A percentile compares a stretch with the other conserved stretches of the same genome.
These are phyloP conservation scores for Stratiomys singularior DNA, from an alignment of 2,888 invertebrate genomes.

Conservation along the genomic window DNA sequence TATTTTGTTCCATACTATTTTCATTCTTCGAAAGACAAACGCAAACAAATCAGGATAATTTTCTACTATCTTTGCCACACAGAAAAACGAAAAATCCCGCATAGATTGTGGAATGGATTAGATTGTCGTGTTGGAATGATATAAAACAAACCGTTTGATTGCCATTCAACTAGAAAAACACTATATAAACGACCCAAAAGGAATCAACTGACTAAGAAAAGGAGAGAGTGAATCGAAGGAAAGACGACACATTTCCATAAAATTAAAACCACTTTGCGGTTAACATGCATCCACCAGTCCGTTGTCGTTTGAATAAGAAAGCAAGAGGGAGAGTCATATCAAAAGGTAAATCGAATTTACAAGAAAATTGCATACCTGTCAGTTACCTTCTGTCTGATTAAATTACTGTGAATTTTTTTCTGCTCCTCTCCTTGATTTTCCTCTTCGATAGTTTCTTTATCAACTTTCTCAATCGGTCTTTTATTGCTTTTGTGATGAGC, in stretches of 20 bases:
- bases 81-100: neutral
- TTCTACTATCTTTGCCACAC: neutral
- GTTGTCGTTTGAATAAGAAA: too few relatives aligned
- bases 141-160: neutral
- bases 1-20: too few relatives aligned
- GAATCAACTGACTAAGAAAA: too few relatives aligned
- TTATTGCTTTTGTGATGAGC: too few relatives aligned
- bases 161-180: constrained; percentile 37
- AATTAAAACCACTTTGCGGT: constrained; percentile 45
- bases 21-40: neutral
- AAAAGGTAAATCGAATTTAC: constrained; percentile 46
- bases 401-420: constrained; percentile 44
- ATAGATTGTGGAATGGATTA: neutral
- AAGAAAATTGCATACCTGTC: constrained; percentile 50
- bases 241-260: constrained; percentile 31
- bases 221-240: neutral
- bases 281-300: constrained; percentile 34
- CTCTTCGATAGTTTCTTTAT: constrained; percentile 4
- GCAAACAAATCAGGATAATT: neutral
- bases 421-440: neutral
- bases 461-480: neutral
- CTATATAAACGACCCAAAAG: too few relatives aligned
- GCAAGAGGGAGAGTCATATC: constrained; percentile 39
- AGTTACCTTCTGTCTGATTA: constrained; percentile 50
- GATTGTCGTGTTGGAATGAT: neutral